Percentiles rank a stretch among this genome's conserved stretches.
phyloP scores from a whole-genome alignment of 2,797 vertebrate genomes.

The Gymnothorax javanicus region DNA sequence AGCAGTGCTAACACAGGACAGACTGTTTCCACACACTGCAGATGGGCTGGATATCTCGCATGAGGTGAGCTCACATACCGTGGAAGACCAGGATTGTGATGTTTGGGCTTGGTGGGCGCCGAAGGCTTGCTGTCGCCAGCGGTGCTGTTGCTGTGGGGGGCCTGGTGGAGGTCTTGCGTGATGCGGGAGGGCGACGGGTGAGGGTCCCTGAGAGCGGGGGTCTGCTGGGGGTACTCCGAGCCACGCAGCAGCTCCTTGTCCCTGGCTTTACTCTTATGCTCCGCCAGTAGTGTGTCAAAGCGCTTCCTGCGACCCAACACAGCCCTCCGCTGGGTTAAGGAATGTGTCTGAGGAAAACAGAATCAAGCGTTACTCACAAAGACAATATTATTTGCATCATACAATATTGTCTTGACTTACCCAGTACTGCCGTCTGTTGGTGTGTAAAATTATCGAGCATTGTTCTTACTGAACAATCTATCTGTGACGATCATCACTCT shows the following conservation, averaged over 20 bases:
- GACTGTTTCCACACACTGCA: neutral
- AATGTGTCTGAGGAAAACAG: slow-evolving; percentile 87
- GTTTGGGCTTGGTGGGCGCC: slow-evolving; percentile 88
- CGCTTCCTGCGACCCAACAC: slow-evolving; percentile 96
- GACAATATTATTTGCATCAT: neutral
- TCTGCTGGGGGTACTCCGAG: slow-evolving; percentile 86
- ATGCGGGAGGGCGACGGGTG: slow-evolving; percentile 85
- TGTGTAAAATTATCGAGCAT: neutral
- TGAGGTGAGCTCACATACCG: slow-evolving; percentile 73
- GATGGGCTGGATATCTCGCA: neutral
- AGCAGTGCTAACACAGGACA: neutral
- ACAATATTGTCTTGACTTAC: neutral
- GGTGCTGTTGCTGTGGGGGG: slow-evolving; percentile 84
- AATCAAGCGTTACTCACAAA: neutral
- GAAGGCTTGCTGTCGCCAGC: slow-evolving; percentile 86
- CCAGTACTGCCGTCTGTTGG: neutral
- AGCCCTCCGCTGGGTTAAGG: slow-evolving; percentile 98
- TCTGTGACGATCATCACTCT: neutral
- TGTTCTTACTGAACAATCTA: neutral
- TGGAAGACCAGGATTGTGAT: slow-evolving; percentile 95
- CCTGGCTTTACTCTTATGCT: slow-evolving; percentile 97
- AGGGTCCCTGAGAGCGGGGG: slow-evolving; percentile 96
- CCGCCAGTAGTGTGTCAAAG: slow-evolving; percentile 93
- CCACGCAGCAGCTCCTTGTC: slow-evolving; percentile 92
- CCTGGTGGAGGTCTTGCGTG: slow-evolving; percentile 82